Evolutionary conservation across 2,888 invertebrate species (phyloP), one percentile per base, ranked within the genome.

Genomic region (Temnothorax rugatulus): DNA sequence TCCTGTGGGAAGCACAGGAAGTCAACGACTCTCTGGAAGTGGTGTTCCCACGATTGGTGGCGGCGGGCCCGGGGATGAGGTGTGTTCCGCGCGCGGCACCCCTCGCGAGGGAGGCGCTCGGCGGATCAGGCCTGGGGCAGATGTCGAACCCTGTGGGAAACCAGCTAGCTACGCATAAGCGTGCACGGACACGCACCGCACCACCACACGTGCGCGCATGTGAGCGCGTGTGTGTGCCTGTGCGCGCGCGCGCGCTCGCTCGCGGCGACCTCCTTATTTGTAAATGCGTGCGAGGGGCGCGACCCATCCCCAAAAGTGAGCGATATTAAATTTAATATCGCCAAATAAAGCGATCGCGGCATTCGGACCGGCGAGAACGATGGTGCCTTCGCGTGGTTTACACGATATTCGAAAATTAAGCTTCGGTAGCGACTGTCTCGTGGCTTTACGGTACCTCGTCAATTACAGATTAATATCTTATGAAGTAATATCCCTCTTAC

Each of bases 1-100:
- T 94, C 94, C 95, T 94, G 94, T 95, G 94, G 93, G 94, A 95
- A 94, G 94, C 93, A 91, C 92, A 93, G 94, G 94, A 95, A 95
- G 95, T 95, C 95, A 95, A 94, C 93, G 93, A 94, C 94, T 94
- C 94, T 94, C 94, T 93, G 94, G 93, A 94, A 86, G 93, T 93
- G 89, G 86, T 92, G 93, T 94, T 94, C 94, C 95, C 95, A 95
- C 94, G 94, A 94, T 93, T 94, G 94, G 94, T 93, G 93, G 86
- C 75, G 88, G 88, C 85, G 81, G 59, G 87, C 61, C 59, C 71
- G n/a, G 87, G 87, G 76, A 88, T 76, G 88, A 89, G 84, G 86
- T 87, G 86, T 87, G 86, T 84, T 77, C 84, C 85, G 82, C 63
- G 82, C 63, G 87, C 59, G 66, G 66, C 91, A 87, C 91, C 91